A percentile compares a stretch with the other conserved stretches of the same genome.
Evolutionary conservation across 2,113 vertebrate species (phyloP).

Genomic region (Peromyscus leucopus): DNA sequence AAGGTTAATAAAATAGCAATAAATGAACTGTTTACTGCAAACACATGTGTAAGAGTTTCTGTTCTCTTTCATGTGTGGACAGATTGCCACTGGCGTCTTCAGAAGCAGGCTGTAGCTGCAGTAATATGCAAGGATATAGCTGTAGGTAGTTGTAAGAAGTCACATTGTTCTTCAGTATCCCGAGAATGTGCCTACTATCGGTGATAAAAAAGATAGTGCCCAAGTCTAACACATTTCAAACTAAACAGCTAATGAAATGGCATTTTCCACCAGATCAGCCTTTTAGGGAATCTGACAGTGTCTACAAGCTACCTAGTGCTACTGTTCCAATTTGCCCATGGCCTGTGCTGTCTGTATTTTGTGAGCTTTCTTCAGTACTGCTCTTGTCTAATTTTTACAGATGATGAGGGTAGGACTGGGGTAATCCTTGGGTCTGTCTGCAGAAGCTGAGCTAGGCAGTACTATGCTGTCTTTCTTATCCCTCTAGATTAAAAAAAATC

Average conservation of each 20-base stretch:
- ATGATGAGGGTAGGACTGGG: neutral
- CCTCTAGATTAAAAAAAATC: neutral
- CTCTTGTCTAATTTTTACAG: neutral
- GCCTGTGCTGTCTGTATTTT: neutral
- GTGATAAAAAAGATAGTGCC: neutral
- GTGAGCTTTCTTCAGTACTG: neutral
- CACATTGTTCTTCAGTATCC: neutral
- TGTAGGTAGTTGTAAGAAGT: neutral
- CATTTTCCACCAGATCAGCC: neutral
- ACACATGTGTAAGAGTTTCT: neutral
- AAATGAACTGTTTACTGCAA: neutral
- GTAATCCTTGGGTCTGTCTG: neutral
- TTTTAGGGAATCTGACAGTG: neutral
- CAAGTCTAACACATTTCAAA: neutral
- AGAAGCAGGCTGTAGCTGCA: neutral
- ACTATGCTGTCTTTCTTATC: neutral
- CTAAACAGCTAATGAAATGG: neutral
- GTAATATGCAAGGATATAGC: neutral
- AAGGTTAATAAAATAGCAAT: neutral
- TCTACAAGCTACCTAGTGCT: accelerated
- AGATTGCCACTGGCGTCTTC: neutral
- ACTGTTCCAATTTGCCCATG: accelerated
- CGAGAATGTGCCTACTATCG: neutral
- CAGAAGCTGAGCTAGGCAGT: neutral
- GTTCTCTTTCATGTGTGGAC: accelerated